Evolutionary conservation across 1,140 invertebrate genomes (phyloP), one percentile per base, ranked within the genome.

Genomic region (Chrysoperla carnea): DNA sequence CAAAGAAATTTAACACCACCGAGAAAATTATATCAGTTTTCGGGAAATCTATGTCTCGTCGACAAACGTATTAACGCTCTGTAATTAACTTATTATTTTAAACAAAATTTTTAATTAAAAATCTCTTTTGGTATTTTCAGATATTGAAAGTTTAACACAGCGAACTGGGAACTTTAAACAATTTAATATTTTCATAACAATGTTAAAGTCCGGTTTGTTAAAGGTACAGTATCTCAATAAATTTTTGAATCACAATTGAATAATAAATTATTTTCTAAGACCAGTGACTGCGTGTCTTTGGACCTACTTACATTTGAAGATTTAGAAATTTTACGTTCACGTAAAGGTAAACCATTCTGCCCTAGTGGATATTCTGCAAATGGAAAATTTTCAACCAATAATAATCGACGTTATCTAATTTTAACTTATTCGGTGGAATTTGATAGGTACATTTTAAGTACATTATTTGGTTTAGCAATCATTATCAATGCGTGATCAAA

Each of bases 131-230:
- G 48, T 51, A 50, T 40, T 59, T 54, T 36, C 46, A 70, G 67
- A 66, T 55, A 64, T 69, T 31, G 67, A 69, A 59, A 66, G 62
- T 46, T 52, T 69, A 43, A 69, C 66, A 2, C 58, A 61, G n/a
- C 63, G 64, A 52, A 69, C 66, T 8, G 68, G 68, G 38, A 68
- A 65, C 54, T 70, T 57, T 46, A 70, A 70, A 45, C 60, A 64
- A 46, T 70, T 69, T 44, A 57, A 66, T 43, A 61, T 65, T 28
- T 70, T 70, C 46, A 47, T 65, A 4, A 52, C 62, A 8, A 69
- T 70, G 68, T 49, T 70, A 14, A 65, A 66, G 48, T 67, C 62
- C 7, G 68, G 67, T 33, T 49, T 69, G 36, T 51, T 69, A 38
- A 68, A 66, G 59, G 66, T 68, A 57, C 5, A 23, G 17, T 5